These are phyloP conservation scores for Zaprionus tsacasi DNA, from an alignment of 1,140 invertebrate species.

Conservation along the genomic window DNA sequence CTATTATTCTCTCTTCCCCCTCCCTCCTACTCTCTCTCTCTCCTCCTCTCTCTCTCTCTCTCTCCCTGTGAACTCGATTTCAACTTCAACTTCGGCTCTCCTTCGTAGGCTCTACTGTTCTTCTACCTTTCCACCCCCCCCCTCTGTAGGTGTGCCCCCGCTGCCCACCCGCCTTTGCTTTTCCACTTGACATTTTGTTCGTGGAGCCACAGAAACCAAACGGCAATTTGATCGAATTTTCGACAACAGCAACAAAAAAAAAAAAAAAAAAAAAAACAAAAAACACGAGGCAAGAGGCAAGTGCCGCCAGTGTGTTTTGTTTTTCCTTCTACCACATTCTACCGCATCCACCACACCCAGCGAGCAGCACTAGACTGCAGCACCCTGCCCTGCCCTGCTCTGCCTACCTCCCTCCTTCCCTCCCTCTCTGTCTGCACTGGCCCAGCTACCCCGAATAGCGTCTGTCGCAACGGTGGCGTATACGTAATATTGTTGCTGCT, in stretches of 20 bases:
- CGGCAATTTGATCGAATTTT: slow-evolving; percentile 43
- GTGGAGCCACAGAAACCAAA: slow-evolving; percentile 30
- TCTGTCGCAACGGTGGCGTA: slow-evolving; percentile 74
- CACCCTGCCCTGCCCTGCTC: background rate
- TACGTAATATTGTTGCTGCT: slow-evolving; percentile 73
- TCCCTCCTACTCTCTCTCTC: background rate
- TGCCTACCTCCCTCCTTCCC: background rate
- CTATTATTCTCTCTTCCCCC: background rate
- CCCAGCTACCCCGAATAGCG: slow-evolving; percentile 22
- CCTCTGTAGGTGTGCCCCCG: background rate
- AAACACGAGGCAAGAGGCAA: slow-evolving; percentile 8
- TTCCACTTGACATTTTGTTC: slow-evolving; percentile 65
- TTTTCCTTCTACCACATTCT: slow-evolving; percentile 53
- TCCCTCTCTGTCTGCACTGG: slow-evolving; percentile 16
- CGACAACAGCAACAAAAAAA: slow-evolving; percentile 12
- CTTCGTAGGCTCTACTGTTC: background rate
- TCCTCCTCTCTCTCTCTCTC: slow-evolving; percentile 7
- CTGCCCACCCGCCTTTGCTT: slow-evolving; percentile 13
- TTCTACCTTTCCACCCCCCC: background rate
- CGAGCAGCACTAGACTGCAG: slow-evolving; percentile 14
- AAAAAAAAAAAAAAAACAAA: too few species aligned
- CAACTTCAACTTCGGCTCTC: background rate
- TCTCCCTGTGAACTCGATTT: background rate
- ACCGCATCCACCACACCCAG: slow-evolving; percentile 26
- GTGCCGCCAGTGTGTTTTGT: slow-evolving; percentile 37